These are phyloP conservation scores for Fopius arisanus DNA, from an alignment of 1,140 invertebrate species.

Conservation along the genomic window DNA sequence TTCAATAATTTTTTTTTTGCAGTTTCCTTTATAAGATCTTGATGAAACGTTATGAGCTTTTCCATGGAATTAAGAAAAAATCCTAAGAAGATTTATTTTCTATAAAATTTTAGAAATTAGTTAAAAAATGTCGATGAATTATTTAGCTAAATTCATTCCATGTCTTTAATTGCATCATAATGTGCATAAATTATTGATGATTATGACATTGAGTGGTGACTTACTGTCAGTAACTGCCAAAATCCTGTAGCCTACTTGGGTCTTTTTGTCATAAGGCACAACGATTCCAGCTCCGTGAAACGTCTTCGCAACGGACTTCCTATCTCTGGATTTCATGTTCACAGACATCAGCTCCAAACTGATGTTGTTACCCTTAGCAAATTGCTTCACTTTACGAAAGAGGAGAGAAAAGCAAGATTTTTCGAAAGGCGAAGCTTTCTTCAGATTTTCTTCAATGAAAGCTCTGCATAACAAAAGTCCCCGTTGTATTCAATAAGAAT, in stretches of 20 bases:
- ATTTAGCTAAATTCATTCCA: too few species aligned
- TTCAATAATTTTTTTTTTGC: too few species aligned
- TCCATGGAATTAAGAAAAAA: too few species aligned
- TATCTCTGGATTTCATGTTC: slow-evolving; percentile 71
- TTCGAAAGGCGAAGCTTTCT: slow-evolving; percentile 72
- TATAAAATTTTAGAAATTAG: too few species aligned
- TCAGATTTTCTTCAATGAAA: slow-evolving; percentile 71
- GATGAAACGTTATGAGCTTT: too few species aligned
- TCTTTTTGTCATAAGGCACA: slow-evolving; percentile 84
- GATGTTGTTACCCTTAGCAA: slow-evolving; percentile 72
- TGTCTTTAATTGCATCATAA: too few species aligned
- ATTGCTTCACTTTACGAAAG: slow-evolving; percentile 71
- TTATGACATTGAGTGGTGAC: too few species aligned
- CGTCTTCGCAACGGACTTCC: slow-evolving; percentile 77
- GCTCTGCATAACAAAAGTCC: slow-evolving; percentile 67
- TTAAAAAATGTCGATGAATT: too few species aligned
- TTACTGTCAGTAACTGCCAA: slow-evolving; percentile 79
- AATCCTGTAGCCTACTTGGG: slow-evolving; percentile 81
- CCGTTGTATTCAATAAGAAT: too few species aligned
- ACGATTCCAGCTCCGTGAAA: slow-evolving; percentile 90
- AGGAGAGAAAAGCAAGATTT: slow-evolving; percentile 68
- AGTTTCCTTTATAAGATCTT: too few species aligned
- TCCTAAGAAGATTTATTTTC: too few species aligned
- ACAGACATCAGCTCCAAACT: slow-evolving; percentile 69
- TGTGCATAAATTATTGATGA: too few species aligned